Evolutionary conservation across 1,140 invertebrate genomes (phyloP).

Genomic region (Dufourea novaeangliae): DNA sequence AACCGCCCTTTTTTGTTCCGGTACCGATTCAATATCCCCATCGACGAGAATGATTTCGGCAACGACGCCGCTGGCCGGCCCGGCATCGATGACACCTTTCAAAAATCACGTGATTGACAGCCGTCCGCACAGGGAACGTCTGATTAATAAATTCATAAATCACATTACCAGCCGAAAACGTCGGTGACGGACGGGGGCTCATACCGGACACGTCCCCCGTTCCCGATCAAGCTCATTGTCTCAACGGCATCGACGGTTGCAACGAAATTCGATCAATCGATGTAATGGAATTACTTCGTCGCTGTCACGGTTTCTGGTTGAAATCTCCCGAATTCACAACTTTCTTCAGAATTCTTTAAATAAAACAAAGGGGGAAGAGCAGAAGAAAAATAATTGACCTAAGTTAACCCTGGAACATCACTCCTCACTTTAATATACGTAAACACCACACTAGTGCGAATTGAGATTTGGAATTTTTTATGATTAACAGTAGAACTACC

Average conservation of each 20-base stretch:
- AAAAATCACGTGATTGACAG: constrained; percentile 42
- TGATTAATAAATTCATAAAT: constrained; percentile 64
- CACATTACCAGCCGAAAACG: constrained; percentile 48
- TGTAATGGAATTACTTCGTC: constrained; percentile 6
- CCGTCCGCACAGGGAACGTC: constrained; percentile 35
- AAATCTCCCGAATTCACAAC: background rate
- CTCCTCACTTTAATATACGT: no score
- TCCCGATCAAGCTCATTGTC: constrained; percentile 27
- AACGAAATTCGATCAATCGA: constrained; percentile 48
- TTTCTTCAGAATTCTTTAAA: background rate
- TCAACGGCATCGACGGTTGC: constrained; percentile 23
- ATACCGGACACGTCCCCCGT: constrained; percentile 30
- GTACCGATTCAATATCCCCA: constrained; percentile 3
- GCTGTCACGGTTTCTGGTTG: background rate
- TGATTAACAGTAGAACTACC: no score
- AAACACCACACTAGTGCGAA: no score
- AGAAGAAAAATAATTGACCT: no score
- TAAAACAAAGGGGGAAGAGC: no score
- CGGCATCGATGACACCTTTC: constrained; percentile 38
- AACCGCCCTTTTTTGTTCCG: background rate
- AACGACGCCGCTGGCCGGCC: background rate
- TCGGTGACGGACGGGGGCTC: constrained; percentile 48
- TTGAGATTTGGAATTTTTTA: no score
- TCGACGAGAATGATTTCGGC: background rate
- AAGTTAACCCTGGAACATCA: no score